Evolutionary conservation across 2,113 vertebrate species (phyloP).

Genomic region (Callipepla squamata): DNA sequence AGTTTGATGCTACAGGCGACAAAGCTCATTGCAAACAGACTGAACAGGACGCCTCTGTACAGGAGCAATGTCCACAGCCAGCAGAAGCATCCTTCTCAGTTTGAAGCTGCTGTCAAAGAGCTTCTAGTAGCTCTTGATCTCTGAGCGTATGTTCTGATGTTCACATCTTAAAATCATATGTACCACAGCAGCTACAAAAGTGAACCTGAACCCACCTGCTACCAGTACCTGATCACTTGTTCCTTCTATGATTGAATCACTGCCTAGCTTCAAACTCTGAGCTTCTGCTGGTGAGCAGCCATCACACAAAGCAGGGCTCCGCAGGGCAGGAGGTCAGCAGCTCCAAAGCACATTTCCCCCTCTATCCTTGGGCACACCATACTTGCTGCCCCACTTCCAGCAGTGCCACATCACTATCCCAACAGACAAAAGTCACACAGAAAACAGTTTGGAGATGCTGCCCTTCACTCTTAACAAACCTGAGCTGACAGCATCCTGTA

Average conservation of each 20-base stretch:
- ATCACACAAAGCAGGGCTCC: constrained; percentile 68
- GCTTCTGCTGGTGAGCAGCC: constrained; percentile 87
- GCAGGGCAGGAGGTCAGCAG: too few relatives aligned
- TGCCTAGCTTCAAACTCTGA: constrained; percentile 85
- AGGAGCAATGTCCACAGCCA: constrained; percentile 79
- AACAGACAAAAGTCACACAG: not conserved
- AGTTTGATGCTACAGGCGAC: too few relatives aligned
- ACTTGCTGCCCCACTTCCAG: too few relatives aligned
- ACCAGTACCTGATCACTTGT: constrained; percentile 94
- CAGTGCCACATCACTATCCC: too few relatives aligned
- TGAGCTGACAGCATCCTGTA: not conserved
- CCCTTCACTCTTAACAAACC: not conserved
- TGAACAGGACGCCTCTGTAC: too few relatives aligned
- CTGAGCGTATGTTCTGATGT: constrained; percentile 92
- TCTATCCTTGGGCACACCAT: too few relatives aligned
- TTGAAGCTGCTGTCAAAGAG: constrained; percentile 85
- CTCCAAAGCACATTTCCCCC: too few relatives aligned
- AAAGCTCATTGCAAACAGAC: too few relatives aligned
- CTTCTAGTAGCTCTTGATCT: constrained; percentile 91
- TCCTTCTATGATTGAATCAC: constrained; percentile 93
- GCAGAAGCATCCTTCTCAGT: constrained; percentile 86
- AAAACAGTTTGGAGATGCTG: not conserved
- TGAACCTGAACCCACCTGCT: constrained; percentile 87
- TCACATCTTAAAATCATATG: constrained; percentile 92
- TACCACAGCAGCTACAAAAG: constrained; percentile 87